Percentiles rank a stretch among this genome's conserved stretches.
These are phyloP conservation scores for Leptopilina drosophilae DNA, from an alignment of 2,888 invertebrate genomes.

Conservation along the genomic window DNA sequence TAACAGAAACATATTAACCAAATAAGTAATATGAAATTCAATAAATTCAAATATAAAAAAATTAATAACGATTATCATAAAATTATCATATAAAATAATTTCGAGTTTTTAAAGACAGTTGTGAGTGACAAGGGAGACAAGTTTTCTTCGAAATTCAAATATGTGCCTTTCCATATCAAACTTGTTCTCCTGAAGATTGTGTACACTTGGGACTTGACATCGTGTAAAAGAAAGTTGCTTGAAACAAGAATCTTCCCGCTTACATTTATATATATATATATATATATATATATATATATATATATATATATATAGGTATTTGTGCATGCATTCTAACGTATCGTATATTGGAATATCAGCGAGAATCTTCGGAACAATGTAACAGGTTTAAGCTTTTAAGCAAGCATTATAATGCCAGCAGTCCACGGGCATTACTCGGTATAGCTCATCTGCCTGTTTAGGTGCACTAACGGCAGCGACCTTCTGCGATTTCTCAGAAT, in stretches of 20 bases:
- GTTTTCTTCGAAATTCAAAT: conserved; percentile 5
- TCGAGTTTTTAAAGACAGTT: background rate
- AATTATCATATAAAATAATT: background rate
- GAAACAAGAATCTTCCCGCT: conserved; percentile 7
- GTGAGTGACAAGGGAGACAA: background rate
- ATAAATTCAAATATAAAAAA: background rate
- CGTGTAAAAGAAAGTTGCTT: conserved; percentile 16
- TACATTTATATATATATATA: background rate
- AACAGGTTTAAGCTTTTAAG: conserved; percentile 54
- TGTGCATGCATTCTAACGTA: background rate
- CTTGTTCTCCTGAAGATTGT: conserved; percentile 2
- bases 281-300: no score
- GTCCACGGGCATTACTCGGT: conserved; percentile 19
- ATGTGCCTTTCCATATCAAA: background rate
- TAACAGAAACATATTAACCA: no score
- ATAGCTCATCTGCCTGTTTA: conserved; percentile 25
- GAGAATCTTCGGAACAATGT: conserved; percentile 47
- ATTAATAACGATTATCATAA: conserved; percentile 2
- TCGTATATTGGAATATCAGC: background rate
- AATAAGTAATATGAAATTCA: background rate
- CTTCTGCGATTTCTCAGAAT: conserved; percentile 62
- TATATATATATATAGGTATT: no score
- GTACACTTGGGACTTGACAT: conserved; percentile 20
- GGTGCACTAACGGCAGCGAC: conserved; percentile 46
- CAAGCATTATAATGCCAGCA: conserved; percentile 40